Base-by-base conservation (phyloP, 1,140 invertebrate genomes). In the Zaprionus inermis region DNA sequence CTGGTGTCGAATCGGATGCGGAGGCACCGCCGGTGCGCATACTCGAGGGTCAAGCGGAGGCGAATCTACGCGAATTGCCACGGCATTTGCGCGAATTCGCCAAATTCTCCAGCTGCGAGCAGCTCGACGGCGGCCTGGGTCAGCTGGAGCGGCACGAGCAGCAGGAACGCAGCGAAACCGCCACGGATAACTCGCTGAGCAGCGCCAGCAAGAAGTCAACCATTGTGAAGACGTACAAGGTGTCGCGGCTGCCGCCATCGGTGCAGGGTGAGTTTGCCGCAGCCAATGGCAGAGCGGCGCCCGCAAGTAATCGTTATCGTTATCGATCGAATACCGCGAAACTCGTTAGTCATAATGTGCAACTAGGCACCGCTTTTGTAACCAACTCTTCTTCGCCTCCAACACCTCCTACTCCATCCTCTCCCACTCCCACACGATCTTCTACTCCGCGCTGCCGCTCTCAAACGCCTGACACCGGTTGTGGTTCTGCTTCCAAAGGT, bases 71-170 rank as follows among this genome's bases (percentile, higher is more conserved):
- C 64, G 93, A 94, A 38, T 92, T 97, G 32, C 96, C 96, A 0
- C 95, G 94, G 74, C 96, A 97, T 92, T 93, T 97, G 65, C 94
- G 95, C 77, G 96, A 97, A 79, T 95, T 96, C 79, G 93, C 96
- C 59, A 93, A 93, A 58, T 91, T 92, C 65, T 86, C 90, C 5
- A 91, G 66, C 16, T 72, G 81, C 52, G 89, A 91, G 12, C 76
- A 89, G 46, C 72, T 90, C 32, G 83, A 81, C 9, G 86, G 76
- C 57, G 89, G 77, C 0, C 74, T 73, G 9, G 89, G 71, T 1
- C 83, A 86, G 10, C 49, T 83, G 69, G 72, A 86, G 63, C 79
- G 76, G 0, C 81, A 91, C 34, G 83, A 90, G 63, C 36, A 92
- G 75, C 85, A 92, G 79, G 90, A 92, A 46, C 65, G 66, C 0